A percentile compares a stretch with the other conserved stretches of the same genome.
phyloP scores from a whole-genome alignment of 2,797 vertebrate genomes.

The Lindbergichthys nudifrons region DNA sequence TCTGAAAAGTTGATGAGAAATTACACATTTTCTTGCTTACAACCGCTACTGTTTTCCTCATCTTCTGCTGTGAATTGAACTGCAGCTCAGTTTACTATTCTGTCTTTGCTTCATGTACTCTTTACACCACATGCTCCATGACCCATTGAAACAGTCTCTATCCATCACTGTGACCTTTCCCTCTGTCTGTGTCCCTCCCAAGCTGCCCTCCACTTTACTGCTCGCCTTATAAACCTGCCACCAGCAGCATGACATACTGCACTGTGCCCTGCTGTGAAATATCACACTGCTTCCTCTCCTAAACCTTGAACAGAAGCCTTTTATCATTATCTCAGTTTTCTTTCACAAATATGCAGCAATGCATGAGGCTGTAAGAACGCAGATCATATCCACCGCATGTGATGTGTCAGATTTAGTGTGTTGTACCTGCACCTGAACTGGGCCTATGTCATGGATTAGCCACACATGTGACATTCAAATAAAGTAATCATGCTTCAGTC shows the following conservation, averaged over 20 bases:
- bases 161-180: conserved; percentile 69
- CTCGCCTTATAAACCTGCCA: conserved; percentile 66
- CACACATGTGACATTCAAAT: background rate
- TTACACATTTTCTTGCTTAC: no score
- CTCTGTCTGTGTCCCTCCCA: conserved; percentile 7
- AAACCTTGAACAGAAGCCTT: conserved; percentile 32
- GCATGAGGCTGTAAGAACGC: background rate
- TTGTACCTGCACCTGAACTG: background rate
- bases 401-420: background rate
- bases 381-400: conserved; percentile 27
- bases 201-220: conserved; percentile 8
- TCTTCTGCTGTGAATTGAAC: conserved; percentile 11
- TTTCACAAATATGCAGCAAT: background rate
- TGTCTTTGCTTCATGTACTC: background rate
- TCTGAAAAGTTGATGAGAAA: background rate
- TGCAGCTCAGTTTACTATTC: conserved; percentile 1
- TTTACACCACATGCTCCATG: background rate
- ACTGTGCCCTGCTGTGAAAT: conserved; percentile 11
- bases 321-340: conserved; percentile 3
- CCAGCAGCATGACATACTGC: conserved; percentile 22
- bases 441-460: conserved; percentile 21
- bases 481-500: background rate
- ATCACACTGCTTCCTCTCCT: conserved; percentile 15
- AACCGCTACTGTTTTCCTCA: background rate
- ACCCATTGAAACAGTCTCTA: background rate